These are phyloP conservation scores for Oreochromis niloticus DNA, from an alignment of 2,113 vertebrate species.

Conservation along the genomic window DNA sequence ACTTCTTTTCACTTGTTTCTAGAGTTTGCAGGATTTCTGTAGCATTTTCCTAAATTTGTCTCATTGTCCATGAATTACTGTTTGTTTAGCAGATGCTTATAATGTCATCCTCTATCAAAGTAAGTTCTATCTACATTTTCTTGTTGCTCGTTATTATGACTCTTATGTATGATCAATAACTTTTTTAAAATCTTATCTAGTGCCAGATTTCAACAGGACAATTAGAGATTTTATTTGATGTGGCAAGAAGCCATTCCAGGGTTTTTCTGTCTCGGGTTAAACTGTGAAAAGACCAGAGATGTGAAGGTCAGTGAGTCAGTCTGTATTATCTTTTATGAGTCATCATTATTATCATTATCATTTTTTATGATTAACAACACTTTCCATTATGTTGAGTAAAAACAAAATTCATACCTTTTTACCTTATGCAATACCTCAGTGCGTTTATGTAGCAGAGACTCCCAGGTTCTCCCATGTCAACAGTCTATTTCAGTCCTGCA, in stretches of 20 bases:
- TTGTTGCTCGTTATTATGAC: not conserved
- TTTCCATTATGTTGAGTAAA: not conserved
- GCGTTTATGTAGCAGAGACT: not conserved
- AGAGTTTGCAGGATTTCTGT: not conserved
- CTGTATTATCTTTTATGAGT: not conserved
- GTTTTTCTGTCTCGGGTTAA: not conserved
- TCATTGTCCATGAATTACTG: not conserved
- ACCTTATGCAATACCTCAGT: not conserved
- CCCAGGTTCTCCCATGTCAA: not conserved
- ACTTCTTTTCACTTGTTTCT: not conserved
- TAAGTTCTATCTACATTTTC: not conserved
- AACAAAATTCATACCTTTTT: not conserved
- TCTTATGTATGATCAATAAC: not conserved
- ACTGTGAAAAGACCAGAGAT: not conserved
- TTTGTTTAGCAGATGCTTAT: not conserved
- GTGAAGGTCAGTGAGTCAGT: not conserved
- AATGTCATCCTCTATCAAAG: not conserved
- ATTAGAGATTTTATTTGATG: not conserved
- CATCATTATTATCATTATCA: not conserved
- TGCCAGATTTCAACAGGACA: not conserved
- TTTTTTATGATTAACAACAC: not conserved
- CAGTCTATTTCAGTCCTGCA: not conserved
- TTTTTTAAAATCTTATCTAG: not conserved
- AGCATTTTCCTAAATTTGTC: not conserved
- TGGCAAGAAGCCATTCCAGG: not conserved